phyloP scores from a whole-genome alignment of 2,888 invertebrate species.

The Eutolmus rufibarbis region DNA sequence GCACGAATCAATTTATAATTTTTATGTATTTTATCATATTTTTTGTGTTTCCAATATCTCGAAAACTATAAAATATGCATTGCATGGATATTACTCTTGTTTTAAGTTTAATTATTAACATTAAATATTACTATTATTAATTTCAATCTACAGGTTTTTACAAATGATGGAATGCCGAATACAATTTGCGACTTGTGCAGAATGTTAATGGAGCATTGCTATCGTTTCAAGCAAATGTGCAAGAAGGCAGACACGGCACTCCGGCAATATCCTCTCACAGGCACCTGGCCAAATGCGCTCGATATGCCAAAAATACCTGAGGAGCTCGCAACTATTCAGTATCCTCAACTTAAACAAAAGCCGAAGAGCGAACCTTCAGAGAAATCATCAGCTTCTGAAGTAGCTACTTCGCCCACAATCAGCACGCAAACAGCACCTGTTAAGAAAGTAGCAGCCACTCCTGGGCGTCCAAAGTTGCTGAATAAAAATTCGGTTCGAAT shows the following conservation, averaged over 20 bases:
- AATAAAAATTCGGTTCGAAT: constrained; percentile 60
- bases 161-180: constrained; percentile 75
- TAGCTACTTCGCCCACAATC: neutral
- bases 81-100: no score
- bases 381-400: neutral
- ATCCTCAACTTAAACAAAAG: constrained; percentile 27
- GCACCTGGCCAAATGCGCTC: constrained; percentile 66
- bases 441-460: neutral
- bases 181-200: constrained; percentile 75
- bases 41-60: no score
- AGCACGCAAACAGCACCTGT: neutral
- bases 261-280: constrained; percentile 72
- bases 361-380: neutral
- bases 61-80: no score
- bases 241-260: constrained; percentile 76
- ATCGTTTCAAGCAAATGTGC: constrained; percentile 78
- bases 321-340: constrained; percentile 54
- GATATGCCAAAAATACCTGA: constrained; percentile 61
- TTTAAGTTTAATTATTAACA: no score
- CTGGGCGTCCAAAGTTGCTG: constrained; percentile 54
- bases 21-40: no score
- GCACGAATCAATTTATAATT: no score
- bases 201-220: constrained; percentile 72
- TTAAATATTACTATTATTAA: no score
- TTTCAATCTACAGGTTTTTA: constrained; percentile 53